A percentile compares a stretch with the other conserved stretches of the same genome.
Conservation (phyloP, 2,113 vertebrate genomes). For the Gasterosteus nipponicus region DNA sequence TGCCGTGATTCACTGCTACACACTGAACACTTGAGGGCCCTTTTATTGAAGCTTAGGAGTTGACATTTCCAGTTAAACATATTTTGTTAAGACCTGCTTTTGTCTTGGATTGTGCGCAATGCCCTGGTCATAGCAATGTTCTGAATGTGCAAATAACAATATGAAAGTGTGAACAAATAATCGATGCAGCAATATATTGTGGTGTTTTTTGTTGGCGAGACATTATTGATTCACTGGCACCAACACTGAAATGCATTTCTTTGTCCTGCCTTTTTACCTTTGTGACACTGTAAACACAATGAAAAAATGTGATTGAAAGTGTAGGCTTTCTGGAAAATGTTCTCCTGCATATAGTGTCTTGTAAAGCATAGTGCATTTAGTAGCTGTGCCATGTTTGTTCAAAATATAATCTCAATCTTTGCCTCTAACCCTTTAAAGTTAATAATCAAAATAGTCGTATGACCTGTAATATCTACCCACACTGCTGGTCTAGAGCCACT, state of each 20-base stretch:
- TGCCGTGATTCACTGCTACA: neutral
- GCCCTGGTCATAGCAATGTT: conserved; percentile 6
- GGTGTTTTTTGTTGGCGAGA: conserved; percentile 4
- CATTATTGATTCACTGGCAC: conserved; percentile 26
- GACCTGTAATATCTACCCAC: neutral
- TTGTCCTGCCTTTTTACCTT: neutral
- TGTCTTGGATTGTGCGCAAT: conserved; percentile 31
- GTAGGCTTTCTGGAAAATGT: neutral
- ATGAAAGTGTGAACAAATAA: conserved; percentile 37
- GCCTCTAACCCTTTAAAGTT: neutral
- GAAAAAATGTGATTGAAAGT: neutral
- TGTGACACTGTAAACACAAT: neutral
- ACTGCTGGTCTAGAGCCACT: conserved; percentile 1
- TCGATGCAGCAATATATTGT: conserved; percentile 25
- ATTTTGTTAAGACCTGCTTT: conserved; percentile 34
- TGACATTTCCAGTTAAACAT: conserved; percentile 49
- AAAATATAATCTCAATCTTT: neutral
- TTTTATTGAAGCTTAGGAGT: conserved; percentile 31
- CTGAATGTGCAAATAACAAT: conserved; percentile 45
- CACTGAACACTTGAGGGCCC: neutral
- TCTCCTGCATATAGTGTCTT: neutral
- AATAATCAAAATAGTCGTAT: neutral
- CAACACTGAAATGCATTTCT: conserved; percentile 10
- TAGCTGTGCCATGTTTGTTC: neutral
- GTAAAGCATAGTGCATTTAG: neutral